phyloP scores from a whole-genome alignment of 2,113 vertebrate genomes.

The Cheirogaleus medius region DNA sequence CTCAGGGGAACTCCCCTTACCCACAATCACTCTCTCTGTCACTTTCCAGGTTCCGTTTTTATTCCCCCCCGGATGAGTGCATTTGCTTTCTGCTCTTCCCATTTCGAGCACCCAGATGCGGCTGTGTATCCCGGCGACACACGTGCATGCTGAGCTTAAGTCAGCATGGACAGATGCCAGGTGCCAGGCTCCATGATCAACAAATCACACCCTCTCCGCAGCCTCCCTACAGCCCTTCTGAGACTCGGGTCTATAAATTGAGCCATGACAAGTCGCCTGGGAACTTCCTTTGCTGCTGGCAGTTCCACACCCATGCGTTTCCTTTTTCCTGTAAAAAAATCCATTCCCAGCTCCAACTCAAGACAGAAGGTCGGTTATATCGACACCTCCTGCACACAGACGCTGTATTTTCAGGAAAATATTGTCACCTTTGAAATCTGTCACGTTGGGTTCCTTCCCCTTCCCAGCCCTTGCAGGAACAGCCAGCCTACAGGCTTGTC shows the following conservation, averaged over 20 bases:
- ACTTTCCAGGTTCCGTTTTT: conserved; percentile 4
- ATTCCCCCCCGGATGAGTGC: not conserved
- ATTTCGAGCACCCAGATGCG: not conserved
- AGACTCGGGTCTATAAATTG: conserved; percentile 54
- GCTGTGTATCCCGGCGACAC: not conserved
- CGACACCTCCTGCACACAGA: conserved; percentile 20
- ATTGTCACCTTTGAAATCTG: conserved; percentile 40
- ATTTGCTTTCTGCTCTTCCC: conserved; percentile 20
- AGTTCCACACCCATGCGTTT: conserved; percentile 65
- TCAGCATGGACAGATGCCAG: conserved; percentile 46
- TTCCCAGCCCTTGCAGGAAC: not conserved
- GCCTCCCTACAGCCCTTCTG: conserved; percentile 42
- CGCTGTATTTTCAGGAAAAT: conserved; percentile 61
- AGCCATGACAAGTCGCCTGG: conserved; percentile 52
- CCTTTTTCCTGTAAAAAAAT: conserved; percentile 63
- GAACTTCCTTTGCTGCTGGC: conserved; percentile 64
- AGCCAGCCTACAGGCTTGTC: not conserved
- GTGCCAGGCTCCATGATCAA: conserved; percentile 61
- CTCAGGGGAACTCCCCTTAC: not conserved
- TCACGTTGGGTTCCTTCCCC: not conserved
- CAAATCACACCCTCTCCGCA: not conserved
- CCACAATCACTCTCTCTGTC: not conserved
- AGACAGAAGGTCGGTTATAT: conserved; percentile 50
- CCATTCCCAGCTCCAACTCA: conserved; percentile 41
- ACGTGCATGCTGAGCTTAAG: not conserved